These are phyloP conservation scores for Procavia capensis DNA, from an alignment of 2,113 vertebrate genomes.

Conservation along the genomic window DNA sequence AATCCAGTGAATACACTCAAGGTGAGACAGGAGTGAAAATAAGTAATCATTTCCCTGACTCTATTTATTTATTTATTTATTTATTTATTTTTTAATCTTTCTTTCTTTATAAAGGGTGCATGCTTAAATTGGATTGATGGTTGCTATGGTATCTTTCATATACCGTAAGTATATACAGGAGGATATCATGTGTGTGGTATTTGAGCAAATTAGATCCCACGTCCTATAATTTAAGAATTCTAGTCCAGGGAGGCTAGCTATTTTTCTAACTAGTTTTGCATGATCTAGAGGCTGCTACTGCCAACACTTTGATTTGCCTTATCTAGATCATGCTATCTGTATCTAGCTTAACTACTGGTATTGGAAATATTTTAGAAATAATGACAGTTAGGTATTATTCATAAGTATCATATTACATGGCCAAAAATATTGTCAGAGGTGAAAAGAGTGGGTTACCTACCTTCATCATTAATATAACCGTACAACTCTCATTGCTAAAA, in stretches of 20 bases:
- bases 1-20: not conserved
- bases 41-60: not conserved
- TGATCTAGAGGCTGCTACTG: not conserved
- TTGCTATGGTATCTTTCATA: not conserved
- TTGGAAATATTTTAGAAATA: slow-evolving; percentile 5
- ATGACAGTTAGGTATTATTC: not conserved
- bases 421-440: slow-evolving; percentile 15
- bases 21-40: not conserved
- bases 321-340: not conserved
- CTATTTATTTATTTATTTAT: too few species aligned
- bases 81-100: too few species aligned
- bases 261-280: not conserved
- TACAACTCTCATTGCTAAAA: not conserved
- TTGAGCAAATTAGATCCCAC: not conserved
- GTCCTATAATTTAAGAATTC: not conserved
- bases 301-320: not conserved
- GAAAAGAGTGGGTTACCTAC: not conserved
- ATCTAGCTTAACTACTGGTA: not conserved
- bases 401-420: not conserved
- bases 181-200: not conserved
- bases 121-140: not conserved
- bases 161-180: not conserved
- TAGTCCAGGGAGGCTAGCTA: not conserved
- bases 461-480: not conserved
- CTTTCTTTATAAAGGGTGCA: not conserved